Evolutionary conservation across 2,113 vertebrate genomes (phyloP).

Genomic region (Pelodiscus sinensis): DNA sequence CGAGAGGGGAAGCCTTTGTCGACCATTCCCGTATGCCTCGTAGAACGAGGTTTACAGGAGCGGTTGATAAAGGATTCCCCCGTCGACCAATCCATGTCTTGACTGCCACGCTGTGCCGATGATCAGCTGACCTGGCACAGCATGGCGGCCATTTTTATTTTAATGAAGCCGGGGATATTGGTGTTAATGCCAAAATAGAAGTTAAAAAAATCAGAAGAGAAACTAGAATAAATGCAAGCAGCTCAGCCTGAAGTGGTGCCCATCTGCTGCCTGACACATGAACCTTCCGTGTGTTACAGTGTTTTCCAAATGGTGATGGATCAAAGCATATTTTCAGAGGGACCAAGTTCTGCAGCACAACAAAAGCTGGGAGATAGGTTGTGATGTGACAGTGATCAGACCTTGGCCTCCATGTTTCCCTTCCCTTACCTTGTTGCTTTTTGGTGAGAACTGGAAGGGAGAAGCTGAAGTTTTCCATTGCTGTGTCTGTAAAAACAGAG

Average conservation of each 20-base stretch:
- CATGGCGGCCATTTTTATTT: too few relatives aligned
- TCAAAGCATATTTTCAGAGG: neutral
- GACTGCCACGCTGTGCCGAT: too few relatives aligned
- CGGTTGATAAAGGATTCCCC: too few relatives aligned
- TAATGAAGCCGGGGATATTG: too few relatives aligned
- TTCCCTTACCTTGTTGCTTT: constrained; percentile 59
- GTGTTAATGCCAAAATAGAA: neutral
- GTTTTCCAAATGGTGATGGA: neutral
- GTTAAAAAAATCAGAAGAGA: neutral
- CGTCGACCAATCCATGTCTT: too few relatives aligned
- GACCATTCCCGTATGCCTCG: too few relatives aligned
- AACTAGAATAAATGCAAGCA: neutral
- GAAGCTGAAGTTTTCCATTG: constrained; percentile 55
- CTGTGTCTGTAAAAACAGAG: constrained; percentile 23
- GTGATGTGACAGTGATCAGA: neutral
- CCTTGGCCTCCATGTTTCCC: neutral
- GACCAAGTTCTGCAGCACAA: neutral
- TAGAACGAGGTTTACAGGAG: too few relatives aligned
- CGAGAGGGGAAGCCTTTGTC: too few relatives aligned
- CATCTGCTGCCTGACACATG: neutral
- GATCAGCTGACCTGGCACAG: too few relatives aligned
- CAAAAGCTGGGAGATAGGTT: neutral
- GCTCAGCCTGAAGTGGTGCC: neutral
- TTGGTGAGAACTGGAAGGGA: neutral
- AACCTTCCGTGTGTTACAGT: neutral